phyloP scores from a whole-genome alignment of 2,797 vertebrate genomes.

The Rhinella marina region DNA sequence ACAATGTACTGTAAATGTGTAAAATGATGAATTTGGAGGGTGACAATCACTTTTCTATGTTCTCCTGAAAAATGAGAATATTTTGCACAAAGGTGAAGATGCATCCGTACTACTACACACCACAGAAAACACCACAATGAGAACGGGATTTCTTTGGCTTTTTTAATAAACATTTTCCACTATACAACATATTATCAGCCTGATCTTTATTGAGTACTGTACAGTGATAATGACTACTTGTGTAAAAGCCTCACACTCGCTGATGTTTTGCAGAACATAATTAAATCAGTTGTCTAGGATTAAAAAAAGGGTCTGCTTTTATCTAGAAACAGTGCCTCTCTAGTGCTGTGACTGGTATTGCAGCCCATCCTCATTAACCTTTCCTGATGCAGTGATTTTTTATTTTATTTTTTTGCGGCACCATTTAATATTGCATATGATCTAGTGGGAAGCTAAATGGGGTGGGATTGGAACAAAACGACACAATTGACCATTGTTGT shows the following conservation, averaged over 20 bases:
- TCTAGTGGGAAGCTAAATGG: too few relatives aligned
- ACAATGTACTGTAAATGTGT: too few relatives aligned
- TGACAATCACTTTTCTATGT: too few relatives aligned
- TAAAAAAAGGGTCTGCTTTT: not conserved
- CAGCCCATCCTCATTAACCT: not conserved
- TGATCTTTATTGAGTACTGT: not conserved
- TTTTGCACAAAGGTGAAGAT: not conserved
- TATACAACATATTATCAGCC: constrained; percentile 34
- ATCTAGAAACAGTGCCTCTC: not conserved
- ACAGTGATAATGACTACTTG: constrained; percentile 29
- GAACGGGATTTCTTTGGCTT: constrained; percentile 8
- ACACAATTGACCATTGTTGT: too few relatives aligned
- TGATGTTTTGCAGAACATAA: not conserved
- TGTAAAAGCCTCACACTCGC: not conserved
- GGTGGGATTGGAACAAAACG: too few relatives aligned
- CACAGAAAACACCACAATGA: not conserved
- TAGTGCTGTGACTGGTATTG: not conserved
- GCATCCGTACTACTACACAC: not conserved
- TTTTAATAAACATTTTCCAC: constrained; percentile 54
- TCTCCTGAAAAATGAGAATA: not conserved
- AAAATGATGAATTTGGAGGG: too few relatives aligned
- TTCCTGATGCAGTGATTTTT: too few relatives aligned
- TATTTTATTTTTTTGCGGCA: too few relatives aligned
- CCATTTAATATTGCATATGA: too few relatives aligned
- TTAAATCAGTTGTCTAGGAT: not conserved